Conservation (phyloP, 2,113 vertebrate genomes). For the Charina bottae region DNA sequence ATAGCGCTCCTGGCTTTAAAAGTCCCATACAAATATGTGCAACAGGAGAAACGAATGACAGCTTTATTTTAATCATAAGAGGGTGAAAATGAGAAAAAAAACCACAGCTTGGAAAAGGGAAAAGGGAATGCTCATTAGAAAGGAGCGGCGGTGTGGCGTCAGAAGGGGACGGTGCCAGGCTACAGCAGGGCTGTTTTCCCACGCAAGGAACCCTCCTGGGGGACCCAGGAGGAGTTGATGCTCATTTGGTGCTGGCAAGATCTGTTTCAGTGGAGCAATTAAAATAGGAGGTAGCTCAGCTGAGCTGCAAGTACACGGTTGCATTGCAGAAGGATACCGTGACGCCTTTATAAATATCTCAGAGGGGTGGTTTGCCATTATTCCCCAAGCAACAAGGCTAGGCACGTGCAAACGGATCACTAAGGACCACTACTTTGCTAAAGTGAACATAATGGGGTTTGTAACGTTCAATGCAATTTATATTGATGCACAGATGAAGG, state of each 20-base stretch:
- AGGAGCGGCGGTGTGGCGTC: accelerated
- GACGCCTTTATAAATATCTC: not conserved
- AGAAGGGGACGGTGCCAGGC: not conserved
- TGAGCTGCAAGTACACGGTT: not conserved
- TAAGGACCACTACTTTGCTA: too few relatives aligned
- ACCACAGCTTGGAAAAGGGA: not conserved
- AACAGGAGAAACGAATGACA: slow-evolving; percentile 59
- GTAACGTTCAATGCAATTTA: too few relatives aligned
- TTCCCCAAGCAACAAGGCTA: not conserved
- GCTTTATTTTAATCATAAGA: slow-evolving; percentile 54
- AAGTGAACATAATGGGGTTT: too few relatives aligned
- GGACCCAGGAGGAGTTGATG: not conserved
- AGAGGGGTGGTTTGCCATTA: not conserved
- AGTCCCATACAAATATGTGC: slow-evolving; percentile 55
- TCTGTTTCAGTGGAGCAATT: not conserved
- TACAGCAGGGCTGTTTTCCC: not conserved
- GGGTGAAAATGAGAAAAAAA: slow-evolving; percentile 15
- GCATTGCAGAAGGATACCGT: accelerated
- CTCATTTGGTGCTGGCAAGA: not conserved
- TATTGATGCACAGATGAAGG: too few relatives aligned
- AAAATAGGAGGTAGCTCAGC: not conserved
- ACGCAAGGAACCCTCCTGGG: not conserved
- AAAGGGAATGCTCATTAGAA: not conserved
- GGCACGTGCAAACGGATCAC: too few relatives aligned
- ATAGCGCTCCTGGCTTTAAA: slow-evolving; percentile 64